A percentile compares a stretch with the other conserved stretches of the same genome.
phyloP scores from a whole-genome alignment of 2,113 vertebrate species.

The Fulica atra region DNA sequence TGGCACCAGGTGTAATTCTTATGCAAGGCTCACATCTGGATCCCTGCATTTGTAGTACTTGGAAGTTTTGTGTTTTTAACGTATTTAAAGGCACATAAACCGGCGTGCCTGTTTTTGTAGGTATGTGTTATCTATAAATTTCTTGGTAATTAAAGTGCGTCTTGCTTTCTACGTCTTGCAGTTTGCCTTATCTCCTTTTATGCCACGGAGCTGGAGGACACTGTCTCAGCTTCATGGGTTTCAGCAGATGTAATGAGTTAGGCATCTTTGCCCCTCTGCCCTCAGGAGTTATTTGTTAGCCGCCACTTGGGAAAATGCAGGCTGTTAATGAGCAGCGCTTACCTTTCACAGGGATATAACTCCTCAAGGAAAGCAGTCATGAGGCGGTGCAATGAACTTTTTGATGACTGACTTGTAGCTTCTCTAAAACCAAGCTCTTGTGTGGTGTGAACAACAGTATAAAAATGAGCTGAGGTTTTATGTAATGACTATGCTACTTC shows the following conservation, averaged over 20 bases:
- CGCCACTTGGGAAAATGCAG: not conserved
- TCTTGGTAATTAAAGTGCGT: not conserved
- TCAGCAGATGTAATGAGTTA: not conserved
- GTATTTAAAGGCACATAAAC: not conserved
- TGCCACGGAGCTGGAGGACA: not conserved
- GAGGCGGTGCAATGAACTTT: not conserved
- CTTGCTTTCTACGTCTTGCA: not conserved
- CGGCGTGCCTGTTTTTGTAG: not conserved
- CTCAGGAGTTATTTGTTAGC: not conserved
- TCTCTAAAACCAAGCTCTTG: not conserved
- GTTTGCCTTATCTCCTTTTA: not conserved
- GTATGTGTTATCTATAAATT: not conserved
- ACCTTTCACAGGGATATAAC: not conserved
- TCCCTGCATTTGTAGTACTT: not conserved
- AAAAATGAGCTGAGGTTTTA: not conserved
- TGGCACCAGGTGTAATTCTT: conserved; percentile 29
- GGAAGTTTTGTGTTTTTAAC: not conserved
- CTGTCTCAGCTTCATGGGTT: not conserved
- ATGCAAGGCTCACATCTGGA: not conserved
- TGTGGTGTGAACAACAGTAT: not conserved
- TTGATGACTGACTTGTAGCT: not conserved
- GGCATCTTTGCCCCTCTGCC: not conserved
- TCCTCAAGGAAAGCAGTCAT: not conserved
- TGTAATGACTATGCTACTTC: not conserved
- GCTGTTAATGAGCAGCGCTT: not conserved